A percentile compares a stretch with the other conserved stretches of the same genome.
Evolutionary conservation across 2,113 vertebrate genomes (phyloP).

Genomic region (Erythrocercus mccallii): DNA sequence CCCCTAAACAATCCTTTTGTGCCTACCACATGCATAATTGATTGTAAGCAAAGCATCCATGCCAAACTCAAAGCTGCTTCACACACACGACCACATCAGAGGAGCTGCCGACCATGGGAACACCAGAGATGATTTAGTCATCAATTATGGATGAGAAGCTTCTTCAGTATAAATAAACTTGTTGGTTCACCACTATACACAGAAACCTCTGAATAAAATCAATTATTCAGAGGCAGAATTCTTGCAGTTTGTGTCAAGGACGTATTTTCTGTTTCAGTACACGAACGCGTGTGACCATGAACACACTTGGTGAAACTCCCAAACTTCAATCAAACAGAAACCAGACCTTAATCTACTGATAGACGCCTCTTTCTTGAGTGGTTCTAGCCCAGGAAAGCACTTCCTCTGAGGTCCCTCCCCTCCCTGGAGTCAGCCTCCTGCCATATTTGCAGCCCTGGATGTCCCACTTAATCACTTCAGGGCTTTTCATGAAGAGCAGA

Average conservation of each 20-base stretch:
- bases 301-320: background rate
- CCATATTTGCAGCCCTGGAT: background rate
- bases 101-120: background rate
- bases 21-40: background rate
- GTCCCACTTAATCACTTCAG: background rate
- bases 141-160: constrained; percentile 36
- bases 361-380: background rate
- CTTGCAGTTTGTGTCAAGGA: background rate
- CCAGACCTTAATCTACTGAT: background rate
- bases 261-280: background rate
- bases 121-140: background rate
- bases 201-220: constrained; percentile 13
- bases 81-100: background rate
- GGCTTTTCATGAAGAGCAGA: background rate
- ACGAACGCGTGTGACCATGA: background rate
- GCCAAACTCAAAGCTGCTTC: background rate
- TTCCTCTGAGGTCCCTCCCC: background rate
- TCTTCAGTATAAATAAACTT: constrained; percentile 32
- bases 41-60: background rate
- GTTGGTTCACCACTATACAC: background rate
- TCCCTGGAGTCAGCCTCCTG: background rate
- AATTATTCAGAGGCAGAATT: background rate
- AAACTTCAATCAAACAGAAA: background rate
- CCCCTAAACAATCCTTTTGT: background rate
- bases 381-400: background rate